Evolutionary conservation across 2,888 invertebrate species (phyloP).

Genomic region (Galerucella nymphaeae): DNA sequence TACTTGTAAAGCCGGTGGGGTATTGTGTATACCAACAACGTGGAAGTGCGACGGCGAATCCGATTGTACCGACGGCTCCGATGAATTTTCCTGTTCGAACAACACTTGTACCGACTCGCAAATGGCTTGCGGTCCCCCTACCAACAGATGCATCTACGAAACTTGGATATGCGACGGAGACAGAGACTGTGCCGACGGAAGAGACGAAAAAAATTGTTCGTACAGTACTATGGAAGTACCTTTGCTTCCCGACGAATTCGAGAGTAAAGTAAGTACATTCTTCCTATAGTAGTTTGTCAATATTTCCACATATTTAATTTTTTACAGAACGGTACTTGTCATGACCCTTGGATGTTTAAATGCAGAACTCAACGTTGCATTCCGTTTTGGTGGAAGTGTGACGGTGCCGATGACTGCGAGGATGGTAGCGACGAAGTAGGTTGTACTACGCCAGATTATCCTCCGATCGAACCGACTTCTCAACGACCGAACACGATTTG

Average conservation of each 20-base stretch:
- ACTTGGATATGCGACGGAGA: slow-evolving; percentile 87
- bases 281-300: no score
- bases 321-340: slow-evolving; percentile 67
- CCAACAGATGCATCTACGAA: slow-evolving; percentile 74
- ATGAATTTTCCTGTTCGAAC: slow-evolving; percentile 78
- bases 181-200: slow-evolving; percentile 76
- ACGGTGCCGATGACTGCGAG: slow-evolving; percentile 79
- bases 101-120: slow-evolving; percentile 76
- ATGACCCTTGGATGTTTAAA: slow-evolving; percentile 80
- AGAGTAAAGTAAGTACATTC: slow-evolving; percentile 27
- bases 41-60: slow-evolving; percentile 85
- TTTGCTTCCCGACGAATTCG: slow-evolving; percentile 35
- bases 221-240: slow-evolving; percentile 31
- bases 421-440: slow-evolving; percentile 81
- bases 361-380: slow-evolving; percentile 78
- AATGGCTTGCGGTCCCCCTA: slow-evolving; percentile 71
- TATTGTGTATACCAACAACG: slow-evolving; percentile 76
- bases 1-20: slow-evolving; percentile 67
- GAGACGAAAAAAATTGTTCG: slow-evolving; percentile 80
- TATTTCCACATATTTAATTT: no score
- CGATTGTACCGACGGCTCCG: slow-evolving; percentile 84
- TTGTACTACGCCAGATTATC: slow-evolving; percentile 41
- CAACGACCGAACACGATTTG: slow-evolving; percentile 59
- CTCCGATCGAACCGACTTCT: slow-evolving; percentile 25
- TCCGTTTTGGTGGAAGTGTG: slow-evolving; percentile 86